Percentiles rank a stretch among this genome's conserved stretches.
Conservation (phyloP, 2,797 vertebrate genomes). For the Chrysocyon brachyurus region DNA sequence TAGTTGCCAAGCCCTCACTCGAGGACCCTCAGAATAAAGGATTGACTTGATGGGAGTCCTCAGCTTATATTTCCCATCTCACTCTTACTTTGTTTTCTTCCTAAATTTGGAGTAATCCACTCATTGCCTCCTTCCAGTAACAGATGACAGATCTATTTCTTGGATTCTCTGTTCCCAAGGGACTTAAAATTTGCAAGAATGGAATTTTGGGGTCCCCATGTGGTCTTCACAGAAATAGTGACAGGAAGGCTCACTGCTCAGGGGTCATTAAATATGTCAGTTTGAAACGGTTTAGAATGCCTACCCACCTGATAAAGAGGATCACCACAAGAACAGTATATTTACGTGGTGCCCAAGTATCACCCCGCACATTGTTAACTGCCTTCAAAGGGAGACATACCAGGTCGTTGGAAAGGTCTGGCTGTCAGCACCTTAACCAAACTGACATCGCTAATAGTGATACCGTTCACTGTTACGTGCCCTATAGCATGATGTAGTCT, state of each 20-base stretch:
- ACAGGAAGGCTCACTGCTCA: neutral
- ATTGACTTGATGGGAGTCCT: neutral
- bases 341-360: neutral
- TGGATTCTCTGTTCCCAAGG: neutral
- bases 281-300: neutral
- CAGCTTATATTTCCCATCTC: neutral
- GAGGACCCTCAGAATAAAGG: neutral
- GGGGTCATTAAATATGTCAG: neutral
- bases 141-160: neutral
- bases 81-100: neutral
- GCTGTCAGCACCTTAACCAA: neutral
- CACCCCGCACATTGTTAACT: neutral
- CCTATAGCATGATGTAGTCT: neutral
- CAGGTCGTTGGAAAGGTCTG: neutral
- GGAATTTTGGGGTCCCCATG: neutral
- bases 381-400: neutral
- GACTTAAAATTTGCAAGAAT: neutral
- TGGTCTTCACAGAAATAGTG: neutral
- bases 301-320: neutral
- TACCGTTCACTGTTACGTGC: neutral
- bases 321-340: neutral
- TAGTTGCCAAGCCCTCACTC: neutral
- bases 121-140: neutral
- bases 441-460: neutral
- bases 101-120: neutral